A percentile compares a stretch with the other conserved stretches of the same genome.
Conservation (phyloP, 1,140 invertebrate species). For the Oncopodura yosiiana region DNA sequence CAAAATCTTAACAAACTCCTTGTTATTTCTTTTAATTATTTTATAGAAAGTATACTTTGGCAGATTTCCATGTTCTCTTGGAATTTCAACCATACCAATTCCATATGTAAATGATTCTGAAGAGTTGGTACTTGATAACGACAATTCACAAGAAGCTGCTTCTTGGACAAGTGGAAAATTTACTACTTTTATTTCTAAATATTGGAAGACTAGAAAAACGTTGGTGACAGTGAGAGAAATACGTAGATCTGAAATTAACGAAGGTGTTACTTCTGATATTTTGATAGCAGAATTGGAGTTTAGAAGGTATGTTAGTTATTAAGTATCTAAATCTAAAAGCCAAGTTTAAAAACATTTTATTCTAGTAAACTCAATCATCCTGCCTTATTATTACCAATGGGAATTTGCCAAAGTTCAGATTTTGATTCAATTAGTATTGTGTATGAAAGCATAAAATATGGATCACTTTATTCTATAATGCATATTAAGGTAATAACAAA, state of each 20-base stretch:
- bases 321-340: background rate
- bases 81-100: constrained; percentile 15
- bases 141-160: constrained; percentile 4
- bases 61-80: constrained; percentile 15
- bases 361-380: constrained; percentile 38
- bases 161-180: constrained; percentile 35
- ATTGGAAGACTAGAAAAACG: constrained; percentile 35
- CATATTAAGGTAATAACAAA: constrained; percentile 28
- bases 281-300: constrained; percentile 41
- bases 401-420: constrained; percentile 40
- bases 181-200: constrained; percentile 35
- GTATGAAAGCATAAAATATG: constrained; percentile 40
- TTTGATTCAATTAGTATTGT: constrained; percentile 40
- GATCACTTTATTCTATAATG: constrained; percentile 41
- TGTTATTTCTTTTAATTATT: too few relatives aligned
- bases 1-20: too few relatives aligned
- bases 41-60: constrained; percentile 26
- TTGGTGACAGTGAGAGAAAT: constrained; percentile 41
- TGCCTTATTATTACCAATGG: constrained; percentile 42
- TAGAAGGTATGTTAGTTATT: constrained; percentile 26
- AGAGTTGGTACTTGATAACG: constrained; percentile 14
- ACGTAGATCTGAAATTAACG: constrained; percentile 31
- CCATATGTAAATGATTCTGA: constrained; percentile 23
- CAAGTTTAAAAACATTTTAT: constrained; percentile 1
- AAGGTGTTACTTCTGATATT: constrained; percentile 39